These are phyloP conservation scores for Taeniopygia guttata DNA, from an alignment of 2,797 vertebrate species.

Conservation along the genomic window DNA sequence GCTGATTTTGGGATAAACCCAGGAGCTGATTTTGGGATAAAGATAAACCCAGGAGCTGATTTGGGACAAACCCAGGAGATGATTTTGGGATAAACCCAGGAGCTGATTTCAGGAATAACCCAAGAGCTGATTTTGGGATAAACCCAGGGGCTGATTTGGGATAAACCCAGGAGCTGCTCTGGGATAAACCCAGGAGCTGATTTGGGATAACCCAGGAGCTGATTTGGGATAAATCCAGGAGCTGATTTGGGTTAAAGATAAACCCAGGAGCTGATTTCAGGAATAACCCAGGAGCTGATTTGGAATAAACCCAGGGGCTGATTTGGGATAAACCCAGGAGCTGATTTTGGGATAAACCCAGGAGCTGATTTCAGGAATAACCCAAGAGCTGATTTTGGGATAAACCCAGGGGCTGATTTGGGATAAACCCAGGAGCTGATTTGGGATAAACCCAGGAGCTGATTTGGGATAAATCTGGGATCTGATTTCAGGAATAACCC, in stretches of 20 bases:
- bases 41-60: neutral
- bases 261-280: no score
- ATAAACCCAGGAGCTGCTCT: neutral
- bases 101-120: no score
- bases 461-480: neutral
- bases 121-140: neutral
- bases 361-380: neutral
- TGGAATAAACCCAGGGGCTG: fast-evolving
- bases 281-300: neutral
- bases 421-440: neutral
- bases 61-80: fast-evolving
- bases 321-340: neutral
- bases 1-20: neutral
- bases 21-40: no score
- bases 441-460: neutral
- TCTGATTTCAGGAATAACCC: no score
- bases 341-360: neutral
- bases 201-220: fast-evolving
- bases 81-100: neutral
- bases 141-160: neutral
- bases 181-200: no score
- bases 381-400: neutral
- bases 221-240: neutral
- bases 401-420: no score
- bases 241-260: no score